These are phyloP conservation scores for Drosophila demipolita DNA, from an alignment of 2,888 invertebrate species.

Conservation along the genomic window DNA sequence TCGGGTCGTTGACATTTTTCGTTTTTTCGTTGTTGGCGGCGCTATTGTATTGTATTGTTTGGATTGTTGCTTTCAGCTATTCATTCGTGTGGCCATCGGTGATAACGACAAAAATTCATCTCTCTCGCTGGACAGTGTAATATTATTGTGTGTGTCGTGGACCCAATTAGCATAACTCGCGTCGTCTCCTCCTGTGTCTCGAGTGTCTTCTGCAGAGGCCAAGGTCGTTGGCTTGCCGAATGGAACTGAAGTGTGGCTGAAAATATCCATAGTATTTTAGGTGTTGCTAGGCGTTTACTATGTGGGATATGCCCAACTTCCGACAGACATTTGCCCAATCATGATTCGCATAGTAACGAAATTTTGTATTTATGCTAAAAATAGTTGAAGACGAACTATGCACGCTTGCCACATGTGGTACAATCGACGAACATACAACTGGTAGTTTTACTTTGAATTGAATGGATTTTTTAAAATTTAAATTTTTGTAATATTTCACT, in stretches of 20 bases:
- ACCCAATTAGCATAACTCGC: slow-evolving; percentile 55
- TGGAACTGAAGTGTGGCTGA: neutral
- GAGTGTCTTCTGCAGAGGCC: slow-evolving; percentile 33
- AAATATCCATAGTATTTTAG: neutral
- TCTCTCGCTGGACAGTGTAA: slow-evolving; percentile 45
- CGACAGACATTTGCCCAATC: slow-evolving; percentile 13
- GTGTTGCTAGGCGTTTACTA: slow-evolving; percentile 11
- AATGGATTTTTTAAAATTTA: neutral
- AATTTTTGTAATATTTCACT: neutral
- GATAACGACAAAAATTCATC: slow-evolving; percentile 50
- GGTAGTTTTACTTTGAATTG: neutral
- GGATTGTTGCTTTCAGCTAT: slow-evolving; percentile 52
- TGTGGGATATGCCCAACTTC: neutral
- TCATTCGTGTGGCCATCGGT: slow-evolving; percentile 53
- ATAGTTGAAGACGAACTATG: neutral
- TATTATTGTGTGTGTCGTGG: slow-evolving; percentile 20
- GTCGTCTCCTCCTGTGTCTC: slow-evolving; percentile 2
- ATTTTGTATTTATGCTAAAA: slow-evolving; percentile 14
- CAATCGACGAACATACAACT: neutral
- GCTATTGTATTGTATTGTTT: slow-evolving; percentile 48
- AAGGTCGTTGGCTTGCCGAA: slow-evolving; percentile 52
- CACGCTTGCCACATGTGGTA: neutral
- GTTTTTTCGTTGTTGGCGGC: slow-evolving; percentile 42
- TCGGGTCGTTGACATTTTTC: slow-evolving; percentile 79
- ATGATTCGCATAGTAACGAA: slow-evolving; percentile 24